Base-by-base conservation (phyloP, 2,797 vertebrate species). In the Gephyroberyx darwinii region DNA sequence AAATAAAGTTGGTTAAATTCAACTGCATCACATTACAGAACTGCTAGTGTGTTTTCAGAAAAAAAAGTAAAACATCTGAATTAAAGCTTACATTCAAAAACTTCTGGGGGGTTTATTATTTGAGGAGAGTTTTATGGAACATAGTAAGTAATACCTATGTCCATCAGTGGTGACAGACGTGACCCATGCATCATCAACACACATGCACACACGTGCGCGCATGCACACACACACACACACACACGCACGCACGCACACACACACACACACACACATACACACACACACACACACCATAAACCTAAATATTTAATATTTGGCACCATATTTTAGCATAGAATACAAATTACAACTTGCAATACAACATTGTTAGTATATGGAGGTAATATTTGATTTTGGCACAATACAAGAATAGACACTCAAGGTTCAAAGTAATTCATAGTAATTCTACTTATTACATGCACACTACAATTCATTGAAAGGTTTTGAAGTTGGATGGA, bases 351-450 rank as follows among this genome's bases (percentile, higher is more conserved):
- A 89, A 61, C 81, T 91, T 85, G 84, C 82, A 79, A 84, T 71
- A 86, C 80, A 76, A 82, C 71, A 75, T 65, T 77, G 67, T 89
- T 77, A 77, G 67, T 67, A 86, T 62, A 85, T 51, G 68, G 91
- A 92, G 90, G 91, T 92, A 90, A 90, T 81, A 74, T 80, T 69
- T 74, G 74, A 88, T 81, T 89, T 90, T 91, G 89, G 89, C 92
- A 90, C 84, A 45, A 74, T 80, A 91, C 86, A 80, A 81, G 78
- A 88, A 62, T 68, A 77, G 16, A 81, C 79, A 83, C 80, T 75
- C 63, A 75, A 75, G 55, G 60, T 77, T 80, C 68, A 79, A 88
- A 80, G 88, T 79, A 89, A 65, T 68, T 57, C 65, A 78, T 75
- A 69, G 31, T 85, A 81, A 79, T 70, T 62, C 59, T 54, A 72